phyloP scores from a whole-genome alignment of 2,113 vertebrate species.

The Pelmatolapia mariae region DNA sequence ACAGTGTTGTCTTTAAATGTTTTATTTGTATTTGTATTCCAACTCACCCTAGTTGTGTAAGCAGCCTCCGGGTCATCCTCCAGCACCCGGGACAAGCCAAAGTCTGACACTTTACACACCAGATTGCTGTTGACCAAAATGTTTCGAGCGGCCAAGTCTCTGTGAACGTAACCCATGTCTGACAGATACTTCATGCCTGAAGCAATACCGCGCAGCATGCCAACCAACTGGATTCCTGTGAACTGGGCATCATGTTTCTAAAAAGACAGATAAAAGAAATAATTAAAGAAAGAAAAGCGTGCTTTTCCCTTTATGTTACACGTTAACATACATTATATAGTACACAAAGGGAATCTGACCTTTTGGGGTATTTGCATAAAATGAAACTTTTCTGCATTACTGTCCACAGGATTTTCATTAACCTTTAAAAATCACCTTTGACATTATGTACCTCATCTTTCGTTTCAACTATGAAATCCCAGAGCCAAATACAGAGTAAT shows the following conservation, averaged over 20 bases:
- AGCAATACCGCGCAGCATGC: slow-evolving; percentile 95
- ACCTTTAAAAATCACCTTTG: slow-evolving; percentile 50
- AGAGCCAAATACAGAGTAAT: background rate
- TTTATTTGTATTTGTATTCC: background rate
- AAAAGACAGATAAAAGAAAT: background rate
- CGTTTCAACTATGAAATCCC: slow-evolving; percentile 12
- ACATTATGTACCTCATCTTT: slow-evolving; percentile 25
- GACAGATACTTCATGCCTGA: slow-evolving; percentile 98
- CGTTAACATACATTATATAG: background rate
- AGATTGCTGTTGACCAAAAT: slow-evolving; percentile 98
- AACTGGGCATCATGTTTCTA: slow-evolving; percentile 98
- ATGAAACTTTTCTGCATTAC: slow-evolving; percentile 5
- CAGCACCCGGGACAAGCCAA: slow-evolving; percentile 92
- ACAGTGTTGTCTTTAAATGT: background rate
- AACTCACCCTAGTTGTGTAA: slow-evolving; percentile 85
- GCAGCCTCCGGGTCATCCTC: slow-evolving; percentile 95
- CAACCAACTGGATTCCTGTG: slow-evolving; percentile 96
- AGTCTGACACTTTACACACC: slow-evolving; percentile 98
- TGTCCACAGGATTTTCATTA: slow-evolving; percentile 32
- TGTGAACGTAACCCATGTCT: slow-evolving; percentile 97
- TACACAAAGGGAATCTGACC: slow-evolving; percentile 15
- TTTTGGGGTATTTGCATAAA: slow-evolving; percentile 38
- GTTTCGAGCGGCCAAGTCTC: slow-evolving; percentile 92
- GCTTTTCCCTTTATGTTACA: background rate
- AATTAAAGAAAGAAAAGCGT: background rate